phyloP scores from a whole-genome alignment of 2,797 vertebrate species.

The Australoheros facetus region DNA sequence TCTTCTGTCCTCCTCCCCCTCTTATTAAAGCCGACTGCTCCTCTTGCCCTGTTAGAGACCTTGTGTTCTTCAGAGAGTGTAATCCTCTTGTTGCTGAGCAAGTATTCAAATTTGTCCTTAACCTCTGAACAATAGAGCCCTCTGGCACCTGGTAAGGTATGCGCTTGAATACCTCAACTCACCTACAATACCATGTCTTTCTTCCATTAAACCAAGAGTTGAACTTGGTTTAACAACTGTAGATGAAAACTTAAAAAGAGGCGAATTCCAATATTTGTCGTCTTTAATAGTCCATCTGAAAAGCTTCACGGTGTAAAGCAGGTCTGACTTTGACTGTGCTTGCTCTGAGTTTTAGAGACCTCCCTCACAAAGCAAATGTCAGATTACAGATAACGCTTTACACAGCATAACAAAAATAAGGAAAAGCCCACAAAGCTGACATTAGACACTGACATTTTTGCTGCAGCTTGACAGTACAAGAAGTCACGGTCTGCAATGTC shows the following conservation, averaged over 20 bases:
- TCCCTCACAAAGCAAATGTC: constrained; percentile 1
- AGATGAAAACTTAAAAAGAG: background rate
- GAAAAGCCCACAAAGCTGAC: background rate
- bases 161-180: background rate
- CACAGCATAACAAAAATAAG: background rate
- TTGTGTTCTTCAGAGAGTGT: background rate
- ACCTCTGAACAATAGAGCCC: constrained; percentile 18
- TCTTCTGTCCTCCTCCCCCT: background rate
- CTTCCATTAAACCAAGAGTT: background rate
- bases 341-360: background rate
- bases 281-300: background rate
- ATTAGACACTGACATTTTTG: background rate
- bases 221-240: constrained; percentile 12
- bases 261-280: constrained; percentile 15
- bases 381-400: constrained; percentile 1
- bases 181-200: background rate
- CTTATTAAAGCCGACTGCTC: background rate
- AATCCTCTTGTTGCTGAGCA: constrained; percentile 30
- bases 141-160: constrained; percentile 1
- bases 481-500: constrained; percentile 8
- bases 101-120: constrained; percentile 27
- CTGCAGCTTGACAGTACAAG: background rate
- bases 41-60: background rate
- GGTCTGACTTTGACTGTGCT: background rate
- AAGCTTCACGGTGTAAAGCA: background rate